Percentiles rank a stretch among this genome's conserved stretches.
phyloP scores from a whole-genome alignment of 1,140 invertebrate species.

The Cydia strobilella region DNA sequence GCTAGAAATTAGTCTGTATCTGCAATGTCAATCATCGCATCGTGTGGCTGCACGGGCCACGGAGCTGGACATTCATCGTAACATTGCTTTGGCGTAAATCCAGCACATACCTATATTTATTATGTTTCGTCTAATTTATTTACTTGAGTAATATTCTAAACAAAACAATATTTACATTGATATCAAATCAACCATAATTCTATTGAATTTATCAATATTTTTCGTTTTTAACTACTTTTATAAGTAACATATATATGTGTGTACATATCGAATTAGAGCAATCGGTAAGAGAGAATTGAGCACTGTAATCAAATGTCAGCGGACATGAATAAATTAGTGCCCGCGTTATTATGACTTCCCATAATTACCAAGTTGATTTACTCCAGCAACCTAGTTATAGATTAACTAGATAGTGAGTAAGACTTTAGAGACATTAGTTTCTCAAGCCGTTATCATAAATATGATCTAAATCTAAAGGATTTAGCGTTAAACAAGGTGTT shows the following conservation, averaged over 20 bases:
- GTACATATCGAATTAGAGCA: background rate
- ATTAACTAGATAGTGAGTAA: slow-evolving; percentile 14
- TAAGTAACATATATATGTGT: background rate
- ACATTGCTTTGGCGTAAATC: slow-evolving; percentile 43
- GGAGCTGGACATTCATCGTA: slow-evolving; percentile 17
- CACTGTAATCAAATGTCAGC: background rate
- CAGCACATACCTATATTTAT: slow-evolving; percentile 46
- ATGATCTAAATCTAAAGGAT: background rate
- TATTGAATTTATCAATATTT: background rate
- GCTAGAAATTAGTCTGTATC: background rate
- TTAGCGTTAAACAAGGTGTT: too few species aligned
- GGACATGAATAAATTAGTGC: slow-evolving; percentile 13
- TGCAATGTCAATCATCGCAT: slow-evolving; percentile 33
- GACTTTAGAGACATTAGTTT: background rate
- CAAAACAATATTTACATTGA: slow-evolving; percentile 40
- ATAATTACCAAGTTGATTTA: slow-evolving; percentile 1
- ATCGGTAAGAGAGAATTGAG: background rate
- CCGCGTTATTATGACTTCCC: slow-evolving; percentile 8
- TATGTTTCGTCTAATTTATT: slow-evolving; percentile 51
- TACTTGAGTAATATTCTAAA: slow-evolving; percentile 44
- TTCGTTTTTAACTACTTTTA: background rate
- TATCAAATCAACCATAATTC: background rate
- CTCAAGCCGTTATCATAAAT: background rate
- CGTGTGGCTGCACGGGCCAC: slow-evolving; percentile 33
- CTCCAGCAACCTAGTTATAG: slow-evolving; percentile 28